Conservation (phyloP, 1,140 invertebrate species). For the Brachionus koreanus region DNA sequence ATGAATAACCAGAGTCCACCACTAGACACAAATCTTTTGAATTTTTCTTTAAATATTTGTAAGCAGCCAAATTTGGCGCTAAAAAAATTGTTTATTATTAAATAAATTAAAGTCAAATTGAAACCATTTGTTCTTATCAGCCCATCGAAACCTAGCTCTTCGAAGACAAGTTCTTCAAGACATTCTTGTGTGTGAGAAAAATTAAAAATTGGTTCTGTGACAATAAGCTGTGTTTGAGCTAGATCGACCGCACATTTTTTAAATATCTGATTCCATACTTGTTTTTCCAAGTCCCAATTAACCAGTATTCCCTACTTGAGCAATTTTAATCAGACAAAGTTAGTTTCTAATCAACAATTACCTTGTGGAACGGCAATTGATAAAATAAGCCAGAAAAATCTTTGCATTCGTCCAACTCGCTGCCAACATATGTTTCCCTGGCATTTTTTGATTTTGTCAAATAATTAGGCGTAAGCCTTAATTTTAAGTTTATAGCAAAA, state of each 20-base stretch:
- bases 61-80: constrained; percentile 15
- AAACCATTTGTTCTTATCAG: constrained; percentile 38
- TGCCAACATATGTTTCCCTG: constrained; percentile 24
- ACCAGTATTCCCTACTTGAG: constrained; percentile 25
- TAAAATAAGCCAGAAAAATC: constrained; percentile 35
- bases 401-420: constrained; percentile 24
- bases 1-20: constrained; percentile 89
- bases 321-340: not conserved
- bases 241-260: not conserved
- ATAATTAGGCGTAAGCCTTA: constrained; percentile 33
- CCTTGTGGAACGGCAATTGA: constrained; percentile 37
- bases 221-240: constrained; percentile 21
- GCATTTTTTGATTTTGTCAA: constrained; percentile 41
- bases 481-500: not conserved
- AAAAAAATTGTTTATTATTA: not conserved
- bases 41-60: constrained; percentile 15
- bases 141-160: constrained; percentile 11
- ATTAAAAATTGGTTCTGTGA: constrained; percentile 41
- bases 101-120: not conserved
- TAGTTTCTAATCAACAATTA: not conserved
- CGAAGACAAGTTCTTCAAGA: constrained; percentile 26
- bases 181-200: constrained; percentile 36
- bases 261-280: constrained; percentile 42
- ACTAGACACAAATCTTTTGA: constrained; percentile 58
- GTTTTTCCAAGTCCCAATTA: constrained; percentile 36